Percentiles rank a stretch among this genome's conserved stretches.
Evolutionary conservation across 1,140 invertebrate genomes (phyloP).

Genomic region (Meloidogyne hapla): DNA sequence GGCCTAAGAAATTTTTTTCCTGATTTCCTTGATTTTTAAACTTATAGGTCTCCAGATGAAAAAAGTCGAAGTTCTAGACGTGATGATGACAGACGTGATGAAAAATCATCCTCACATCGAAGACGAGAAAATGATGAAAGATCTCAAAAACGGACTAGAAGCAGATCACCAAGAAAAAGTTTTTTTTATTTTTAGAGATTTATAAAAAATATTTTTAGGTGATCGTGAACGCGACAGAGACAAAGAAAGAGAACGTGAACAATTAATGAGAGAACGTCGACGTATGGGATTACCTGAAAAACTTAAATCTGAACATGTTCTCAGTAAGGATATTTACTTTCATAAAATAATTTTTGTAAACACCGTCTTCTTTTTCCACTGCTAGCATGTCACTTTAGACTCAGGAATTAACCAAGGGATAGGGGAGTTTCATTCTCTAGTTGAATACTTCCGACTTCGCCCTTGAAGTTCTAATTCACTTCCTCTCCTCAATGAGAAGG

Average conservation of each 20-base stretch:
- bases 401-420: too few relatives aligned
- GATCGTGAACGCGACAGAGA: conserved; percentile 20
- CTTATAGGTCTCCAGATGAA: background rate
- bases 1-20: too few relatives aligned
- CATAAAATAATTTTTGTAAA: background rate
- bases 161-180: conserved; percentile 5
- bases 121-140: conserved; percentile 2
- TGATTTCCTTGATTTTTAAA: background rate
- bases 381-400: too few relatives aligned
- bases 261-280: conserved; percentile 36
- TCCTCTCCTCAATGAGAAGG: too few relatives aligned
- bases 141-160: background rate
- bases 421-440: too few relatives aligned
- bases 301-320: conserved; percentile 43
- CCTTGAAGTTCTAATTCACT: too few relatives aligned
- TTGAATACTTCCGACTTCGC: too few relatives aligned
- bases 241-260: conserved; percentile 36
- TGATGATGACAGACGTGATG: background rate
- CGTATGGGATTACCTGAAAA: conserved; percentile 38
- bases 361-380: too few relatives aligned
- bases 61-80: background rate
- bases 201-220: background rate
- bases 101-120: background rate
- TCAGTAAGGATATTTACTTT: conserved; percentile 31
- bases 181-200: background rate